Evolutionary conservation across 2,113 vertebrate genomes (phyloP).

Genomic region (Gobiocypris rarus): DNA sequence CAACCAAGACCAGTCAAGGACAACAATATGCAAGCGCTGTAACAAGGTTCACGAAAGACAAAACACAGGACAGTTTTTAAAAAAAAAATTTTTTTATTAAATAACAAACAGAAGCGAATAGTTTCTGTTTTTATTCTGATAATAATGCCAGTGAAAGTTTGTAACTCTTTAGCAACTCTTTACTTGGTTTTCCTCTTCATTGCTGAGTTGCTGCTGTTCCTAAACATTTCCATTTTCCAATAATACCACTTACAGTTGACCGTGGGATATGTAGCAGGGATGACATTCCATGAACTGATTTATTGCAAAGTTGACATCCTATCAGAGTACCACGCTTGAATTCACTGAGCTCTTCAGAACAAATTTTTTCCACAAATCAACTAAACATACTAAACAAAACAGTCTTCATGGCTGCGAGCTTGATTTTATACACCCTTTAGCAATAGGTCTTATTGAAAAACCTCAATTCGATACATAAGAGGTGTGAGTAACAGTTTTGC

Average conservation of each 20-base stretch:
- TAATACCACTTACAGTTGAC: not conserved
- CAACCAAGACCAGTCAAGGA: no score
- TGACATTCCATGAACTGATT: not conserved
- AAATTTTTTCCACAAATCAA: not conserved
- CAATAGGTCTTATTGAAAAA: not conserved
- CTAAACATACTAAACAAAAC: no score
- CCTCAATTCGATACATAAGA: not conserved
- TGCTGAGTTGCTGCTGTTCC: not conserved
- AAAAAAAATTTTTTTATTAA: no score
- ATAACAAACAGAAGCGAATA: no score
- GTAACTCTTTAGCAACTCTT: not conserved
- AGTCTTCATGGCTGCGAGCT: not conserved
- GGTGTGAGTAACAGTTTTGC: no score
- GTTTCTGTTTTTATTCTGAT: not conserved
- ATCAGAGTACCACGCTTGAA: not conserved
- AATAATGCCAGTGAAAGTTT: not conserved
- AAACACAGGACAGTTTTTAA: no score
- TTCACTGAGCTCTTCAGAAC: not conserved
- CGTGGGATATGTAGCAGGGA: not conserved
- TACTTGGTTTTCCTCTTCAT: not conserved
- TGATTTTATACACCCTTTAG: no score
- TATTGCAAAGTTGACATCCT: not conserved
- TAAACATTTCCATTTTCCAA: not conserved
- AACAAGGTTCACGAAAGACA: no score
- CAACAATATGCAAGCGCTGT: no score